A percentile compares a stretch with the other conserved stretches of the same genome.
Conservation (phyloP, 2,888 invertebrate genomes). For the Helobdella robusta region DNA sequence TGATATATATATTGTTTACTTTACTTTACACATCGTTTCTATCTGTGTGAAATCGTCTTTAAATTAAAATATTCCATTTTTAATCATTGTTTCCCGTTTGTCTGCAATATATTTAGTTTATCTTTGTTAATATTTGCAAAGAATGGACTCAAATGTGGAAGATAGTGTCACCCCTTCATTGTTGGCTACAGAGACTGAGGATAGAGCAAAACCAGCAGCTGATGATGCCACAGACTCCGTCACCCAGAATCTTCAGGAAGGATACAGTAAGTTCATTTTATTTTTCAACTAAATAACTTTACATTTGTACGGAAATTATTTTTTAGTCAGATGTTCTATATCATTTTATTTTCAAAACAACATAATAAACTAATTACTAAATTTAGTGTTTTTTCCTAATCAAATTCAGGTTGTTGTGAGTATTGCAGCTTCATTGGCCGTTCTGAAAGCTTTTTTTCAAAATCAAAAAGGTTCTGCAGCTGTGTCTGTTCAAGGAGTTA, state of each 20-base stretch:
- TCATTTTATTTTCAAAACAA: neutral
- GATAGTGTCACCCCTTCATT: neutral
- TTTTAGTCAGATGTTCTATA: neutral
- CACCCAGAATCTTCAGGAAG: neutral
- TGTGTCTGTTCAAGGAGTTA: constrained; percentile 62
- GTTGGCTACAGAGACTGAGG: neutral
- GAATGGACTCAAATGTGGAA: too few relatives aligned
- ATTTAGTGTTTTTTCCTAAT: too few relatives aligned
- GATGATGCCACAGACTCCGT: neutral
- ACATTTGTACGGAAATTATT: neutral
- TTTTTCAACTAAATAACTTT: constrained; percentile 2
- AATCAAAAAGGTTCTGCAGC: constrained; percentile 70
- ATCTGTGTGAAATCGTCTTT: too few relatives aligned
- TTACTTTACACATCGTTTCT: too few relatives aligned
- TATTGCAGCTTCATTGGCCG: constrained; percentile 75
- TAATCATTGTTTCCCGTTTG: too few relatives aligned
- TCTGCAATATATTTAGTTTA: too few relatives aligned
- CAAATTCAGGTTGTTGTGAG: too few relatives aligned
- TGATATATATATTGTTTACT: too few relatives aligned
- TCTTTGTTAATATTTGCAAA: too few relatives aligned
- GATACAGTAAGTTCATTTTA: constrained; percentile 7
- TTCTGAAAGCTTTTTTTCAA: constrained; percentile 75
- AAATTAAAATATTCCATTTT: too few relatives aligned
- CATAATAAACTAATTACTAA: too few relatives aligned
- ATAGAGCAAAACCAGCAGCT: neutral